Base-by-base conservation (phyloP, 2,888 invertebrate species). In the Malachius bipustulatus region DNA sequence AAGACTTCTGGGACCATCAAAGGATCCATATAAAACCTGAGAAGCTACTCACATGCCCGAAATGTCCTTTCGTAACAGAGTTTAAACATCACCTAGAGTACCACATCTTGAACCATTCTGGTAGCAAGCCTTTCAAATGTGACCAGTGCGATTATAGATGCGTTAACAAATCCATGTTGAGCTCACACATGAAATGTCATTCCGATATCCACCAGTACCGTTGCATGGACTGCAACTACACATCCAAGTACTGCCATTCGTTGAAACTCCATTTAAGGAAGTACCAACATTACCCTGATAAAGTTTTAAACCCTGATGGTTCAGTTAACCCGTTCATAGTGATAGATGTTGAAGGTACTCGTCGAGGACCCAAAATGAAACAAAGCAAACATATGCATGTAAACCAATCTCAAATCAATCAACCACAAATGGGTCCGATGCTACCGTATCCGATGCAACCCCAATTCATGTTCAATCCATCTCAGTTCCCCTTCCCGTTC, bases 101-200 rank as follows among this genome's bases (percentile, higher is more conserved):
- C 54, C 98, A 96, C 59, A 72, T 94, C 58, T 72, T 90, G 28
- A 96, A 96, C 59, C 98, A 98, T 62, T 74, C 81, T 50, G 91
- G 93, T 26, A 82, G 84, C 1, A 99, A 99, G 57, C 97, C 97
- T 2, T 96, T 87, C 68, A 84, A 85, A 58, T 97, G 96, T 62
- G 73, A 73, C 42, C 79, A 88, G 55, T 97, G 96, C 59, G 70
- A 73, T 11, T 91, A 91, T 54, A 74, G 79, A 0, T 96, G 94
- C 57, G 93, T 94, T n/a, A 96, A 93, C 66, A 93, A 94, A 60
- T 96, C 96, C 1, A 99, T 99, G 98, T 69, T 99, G 36, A 97
- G 93, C 63, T 94, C 93, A 1, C 98, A 98, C 59, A 74, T 93
- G 56, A 98, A 98, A 58, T 91, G 90, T 0, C 98, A 98, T 62